Percentiles rank a stretch among this genome's conserved stretches.
phyloP scores from a whole-genome alignment of 2,888 invertebrate species.

The Linyphia triangularis region DNA sequence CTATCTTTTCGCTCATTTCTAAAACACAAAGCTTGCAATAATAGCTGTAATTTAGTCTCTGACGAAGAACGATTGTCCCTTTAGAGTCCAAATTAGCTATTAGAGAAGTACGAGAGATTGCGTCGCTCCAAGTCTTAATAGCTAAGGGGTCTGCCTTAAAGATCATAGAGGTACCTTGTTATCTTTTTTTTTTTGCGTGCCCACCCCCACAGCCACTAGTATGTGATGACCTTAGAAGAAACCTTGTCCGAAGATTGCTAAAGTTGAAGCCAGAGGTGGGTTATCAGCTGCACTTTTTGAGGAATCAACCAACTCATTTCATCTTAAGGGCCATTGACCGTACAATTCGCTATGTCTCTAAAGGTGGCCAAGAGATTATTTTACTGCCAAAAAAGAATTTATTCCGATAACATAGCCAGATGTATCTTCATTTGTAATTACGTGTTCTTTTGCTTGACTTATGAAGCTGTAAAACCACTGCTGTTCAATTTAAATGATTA shows the following conservation, averaged over 20 bases:
- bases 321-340: conserved; percentile 47
- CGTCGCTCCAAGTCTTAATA: conserved; percentile 40
- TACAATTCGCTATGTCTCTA: conserved; percentile 13
- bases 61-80: conserved; percentile 72
- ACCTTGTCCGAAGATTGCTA: conserved; percentile 45
- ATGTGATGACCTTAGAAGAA: conserved; percentile 44
- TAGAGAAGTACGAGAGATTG: conserved; percentile 59
- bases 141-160: conserved; percentile 43
- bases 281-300: conserved; percentile 45
- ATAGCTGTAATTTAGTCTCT: conserved; percentile 71
- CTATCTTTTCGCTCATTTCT: conserved; percentile 54
- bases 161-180: conserved; percentile 63
- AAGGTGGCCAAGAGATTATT: conserved; percentile 16
- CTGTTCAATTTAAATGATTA: conserved; percentile 4
- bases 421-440: conserved; percentile 41
- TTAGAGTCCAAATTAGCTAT: conserved; percentile 69
- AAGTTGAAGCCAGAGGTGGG: conserved; percentile 30
- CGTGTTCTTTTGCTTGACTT: conserved; percentile 13
- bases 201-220: conserved; percentile 52
- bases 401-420: conserved; percentile 2
- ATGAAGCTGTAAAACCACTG: neutral
- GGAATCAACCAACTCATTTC: conserved; percentile 44
- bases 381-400: conserved; percentile 34
- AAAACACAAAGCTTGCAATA: conserved; percentile 69
- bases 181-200: conserved; percentile 47